phyloP scores from a whole-genome alignment of 2,888 invertebrate species.

The Caenorhabditis sp. region DNA sequence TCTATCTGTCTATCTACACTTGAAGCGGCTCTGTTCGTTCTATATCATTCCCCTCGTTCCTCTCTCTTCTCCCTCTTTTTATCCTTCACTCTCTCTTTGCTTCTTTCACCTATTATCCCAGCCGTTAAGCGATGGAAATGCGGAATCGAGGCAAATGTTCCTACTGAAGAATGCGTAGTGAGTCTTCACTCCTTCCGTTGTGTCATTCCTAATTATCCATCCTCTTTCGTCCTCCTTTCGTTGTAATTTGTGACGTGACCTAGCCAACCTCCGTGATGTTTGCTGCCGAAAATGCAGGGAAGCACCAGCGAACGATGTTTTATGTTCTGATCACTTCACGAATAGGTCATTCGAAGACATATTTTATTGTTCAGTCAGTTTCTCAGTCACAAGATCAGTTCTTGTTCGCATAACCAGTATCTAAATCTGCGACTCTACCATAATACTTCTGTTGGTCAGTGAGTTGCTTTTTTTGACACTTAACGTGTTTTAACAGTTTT shows the following conservation, averaged over 20 bases:
- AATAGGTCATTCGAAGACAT: constrained; percentile 21
- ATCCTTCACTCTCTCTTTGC: background rate
- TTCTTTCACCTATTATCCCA: constrained; percentile 17
- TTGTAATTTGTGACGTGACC: constrained; percentile 40
- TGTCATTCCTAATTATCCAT: constrained; percentile 45
- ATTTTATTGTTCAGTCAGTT: background rate
- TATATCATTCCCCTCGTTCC: constrained; percentile 36
- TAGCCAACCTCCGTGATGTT: constrained; percentile 43
- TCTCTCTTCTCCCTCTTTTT: no score
- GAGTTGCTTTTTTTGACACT: no score
- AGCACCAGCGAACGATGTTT: constrained; percentile 19
- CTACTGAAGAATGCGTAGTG: constrained; percentile 42
- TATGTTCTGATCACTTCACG: constrained; percentile 19
- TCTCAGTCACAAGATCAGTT: no score
- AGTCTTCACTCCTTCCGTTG: background rate
- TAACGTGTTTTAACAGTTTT: background rate
- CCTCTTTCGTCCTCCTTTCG: constrained; percentile 17
- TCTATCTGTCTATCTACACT: background rate
- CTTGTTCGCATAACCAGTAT: no score
- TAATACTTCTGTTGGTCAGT: no score
- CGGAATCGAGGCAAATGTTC: constrained; percentile 21
- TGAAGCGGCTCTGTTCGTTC: constrained; percentile 26
- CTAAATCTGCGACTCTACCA: no score
- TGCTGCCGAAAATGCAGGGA: constrained; percentile 34
- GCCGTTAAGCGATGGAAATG: constrained; percentile 21